Percentiles rank a stretch among this genome's conserved stretches.
These are phyloP conservation scores for Microctenopoma lineatum DNA, from an alignment of 2,797 vertebrate genomes.

Conservation along the genomic window DNA sequence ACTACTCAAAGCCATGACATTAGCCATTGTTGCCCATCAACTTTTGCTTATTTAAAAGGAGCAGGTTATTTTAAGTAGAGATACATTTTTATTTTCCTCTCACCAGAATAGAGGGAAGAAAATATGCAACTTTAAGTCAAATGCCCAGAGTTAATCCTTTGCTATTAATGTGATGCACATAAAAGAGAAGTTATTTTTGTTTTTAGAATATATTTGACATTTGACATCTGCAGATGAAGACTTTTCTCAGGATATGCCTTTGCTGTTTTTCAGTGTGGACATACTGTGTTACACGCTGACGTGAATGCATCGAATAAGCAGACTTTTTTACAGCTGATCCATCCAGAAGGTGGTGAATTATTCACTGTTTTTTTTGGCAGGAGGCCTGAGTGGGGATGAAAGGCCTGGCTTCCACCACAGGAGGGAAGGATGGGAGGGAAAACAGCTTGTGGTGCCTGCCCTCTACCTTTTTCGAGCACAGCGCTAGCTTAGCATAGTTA, in stretches of 20 bases:
- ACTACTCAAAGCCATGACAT: conserved; percentile 15
- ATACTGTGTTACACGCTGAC: conserved; percentile 32
- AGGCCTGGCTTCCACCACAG: conserved; percentile 67
- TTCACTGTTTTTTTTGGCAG: conserved; percentile 76
- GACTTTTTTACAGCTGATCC: conserved; percentile 60
- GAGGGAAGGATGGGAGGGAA: conserved; percentile 64
- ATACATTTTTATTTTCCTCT: neutral
- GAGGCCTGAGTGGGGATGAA: conserved; percentile 73
- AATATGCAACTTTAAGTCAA: neutral
- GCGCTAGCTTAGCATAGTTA: conserved; percentile 57
- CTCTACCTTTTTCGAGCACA: conserved; percentile 30
- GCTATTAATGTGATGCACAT: neutral
- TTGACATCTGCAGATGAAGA: neutral
- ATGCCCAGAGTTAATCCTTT: neutral
- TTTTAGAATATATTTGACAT: conserved; percentile 2
- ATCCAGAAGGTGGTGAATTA: conserved; percentile 82
- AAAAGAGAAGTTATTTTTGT: neutral
- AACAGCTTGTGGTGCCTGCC: conserved; percentile 57
- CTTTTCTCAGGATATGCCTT: neutral
- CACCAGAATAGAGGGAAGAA: neutral
- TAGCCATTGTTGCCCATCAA: conserved; percentile 3
- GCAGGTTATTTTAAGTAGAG: neutral
- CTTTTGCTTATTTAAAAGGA: conserved; percentile 1
- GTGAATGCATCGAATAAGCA: conserved; percentile 38
- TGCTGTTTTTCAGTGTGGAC: conserved; percentile 14